phyloP scores from a whole-genome alignment of 2,797 vertebrate species.

The Silurus lanzhouensis region DNA sequence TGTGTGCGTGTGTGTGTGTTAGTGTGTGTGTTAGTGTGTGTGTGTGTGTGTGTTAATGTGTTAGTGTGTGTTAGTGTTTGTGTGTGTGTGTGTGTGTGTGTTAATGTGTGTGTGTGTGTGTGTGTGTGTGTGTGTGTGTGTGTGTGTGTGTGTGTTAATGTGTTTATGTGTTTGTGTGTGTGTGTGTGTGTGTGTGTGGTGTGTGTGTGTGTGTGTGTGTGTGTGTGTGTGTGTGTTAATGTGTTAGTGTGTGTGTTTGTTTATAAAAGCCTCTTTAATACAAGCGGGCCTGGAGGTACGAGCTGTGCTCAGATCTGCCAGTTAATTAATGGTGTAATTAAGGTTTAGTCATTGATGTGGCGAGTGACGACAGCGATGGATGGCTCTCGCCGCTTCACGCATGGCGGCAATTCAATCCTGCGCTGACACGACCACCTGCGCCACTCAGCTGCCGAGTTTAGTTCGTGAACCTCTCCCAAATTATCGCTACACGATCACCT shows the following conservation, averaged over 20 bases:
- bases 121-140: slow-evolving; percentile 1
- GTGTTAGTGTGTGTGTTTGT: slow-evolving; percentile 31
- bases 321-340: slow-evolving; percentile 99
- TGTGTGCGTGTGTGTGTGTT: no score
- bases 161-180: no score
- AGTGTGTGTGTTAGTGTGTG: no score
- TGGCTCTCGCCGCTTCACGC: slow-evolving; percentile 76
- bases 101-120: slow-evolving; percentile 5
- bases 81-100: no score
- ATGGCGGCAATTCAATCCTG: slow-evolving; percentile 95
- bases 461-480: slow-evolving; percentile 7
- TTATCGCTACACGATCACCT: slow-evolving; percentile 21
- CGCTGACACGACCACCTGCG: slow-evolving; percentile 89
- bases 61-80: no score
- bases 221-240: slow-evolving; percentile 11
- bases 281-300: slow-evolving; percentile 85
- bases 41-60: no score
- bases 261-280: slow-evolving; percentile 83
- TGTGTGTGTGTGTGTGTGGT: not conserved
- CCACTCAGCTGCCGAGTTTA: slow-evolving; percentile 72
- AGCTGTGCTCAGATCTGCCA: slow-evolving; percentile 89
- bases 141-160: no score
- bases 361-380: slow-evolving; percentile 94
- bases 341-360: slow-evolving; percentile 98
- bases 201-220: slow-evolving; percentile 1